Evolutionary conservation across 2,113 vertebrate species (phyloP).

Genomic region (Anoplopoma fimbria): DNA sequence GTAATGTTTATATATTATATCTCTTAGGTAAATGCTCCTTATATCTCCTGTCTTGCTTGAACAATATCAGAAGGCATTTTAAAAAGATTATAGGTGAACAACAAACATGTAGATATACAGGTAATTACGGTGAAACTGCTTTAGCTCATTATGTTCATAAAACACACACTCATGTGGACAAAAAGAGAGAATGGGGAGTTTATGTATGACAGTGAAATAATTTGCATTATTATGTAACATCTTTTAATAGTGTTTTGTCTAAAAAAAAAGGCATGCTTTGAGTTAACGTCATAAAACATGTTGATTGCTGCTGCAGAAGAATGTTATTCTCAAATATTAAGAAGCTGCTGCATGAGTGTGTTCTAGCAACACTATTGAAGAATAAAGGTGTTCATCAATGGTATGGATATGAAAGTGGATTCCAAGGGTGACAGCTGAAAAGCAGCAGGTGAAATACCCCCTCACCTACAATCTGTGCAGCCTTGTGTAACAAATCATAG

Average conservation of each 20-base stretch:
- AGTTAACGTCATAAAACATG: conserved; percentile 13
- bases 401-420: conserved; percentile 25
- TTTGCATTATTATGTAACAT: conserved; percentile 67
- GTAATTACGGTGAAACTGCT: conserved; percentile 18
- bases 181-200: conserved; percentile 40
- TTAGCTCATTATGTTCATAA: conserved; percentile 31
- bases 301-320: background rate
- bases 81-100: background rate
- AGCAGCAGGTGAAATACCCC: conserved; percentile 59
- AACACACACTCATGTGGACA: conserved; percentile 24
- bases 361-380: conserved; percentile 13
- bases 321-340: background rate
- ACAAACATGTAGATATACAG: conserved; percentile 6
- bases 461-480: conserved; percentile 51
- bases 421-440: conserved; percentile 65
- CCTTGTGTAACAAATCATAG: conserved; percentile 47
- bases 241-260: conserved; percentile 45
- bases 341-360: background rate
- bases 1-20: background rate
- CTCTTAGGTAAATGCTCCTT: background rate
- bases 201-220: conserved; percentile 42
- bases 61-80: conserved; percentile 18
- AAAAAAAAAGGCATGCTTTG: conserved; percentile 22
- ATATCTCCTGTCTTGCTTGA: background rate
- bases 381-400: conserved; percentile 31